These are phyloP conservation scores for Protomyctophum bolini DNA, from an alignment of 2,113 vertebrate species.

Conservation along the genomic window DNA sequence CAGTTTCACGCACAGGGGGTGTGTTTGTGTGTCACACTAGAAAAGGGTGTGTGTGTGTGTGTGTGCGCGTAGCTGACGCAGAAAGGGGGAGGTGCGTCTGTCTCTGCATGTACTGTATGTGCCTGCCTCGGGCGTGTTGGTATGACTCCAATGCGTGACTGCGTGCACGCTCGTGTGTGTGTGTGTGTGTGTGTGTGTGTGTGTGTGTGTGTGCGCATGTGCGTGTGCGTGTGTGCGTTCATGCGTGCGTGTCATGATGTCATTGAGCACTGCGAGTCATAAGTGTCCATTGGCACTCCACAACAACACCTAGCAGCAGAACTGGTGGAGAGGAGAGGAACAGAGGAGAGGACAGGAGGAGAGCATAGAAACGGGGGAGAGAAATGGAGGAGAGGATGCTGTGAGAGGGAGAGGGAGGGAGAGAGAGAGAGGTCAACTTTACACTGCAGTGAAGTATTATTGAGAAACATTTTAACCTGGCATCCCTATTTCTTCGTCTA, in stretches of 20 bases:
- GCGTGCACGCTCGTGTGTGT: background rate
- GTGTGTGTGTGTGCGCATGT: slow-evolving; percentile 9
- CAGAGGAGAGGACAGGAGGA: background rate
- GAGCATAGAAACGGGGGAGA: slow-evolving; percentile 13
- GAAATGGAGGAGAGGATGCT: background rate
- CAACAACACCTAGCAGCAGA: slow-evolving; percentile 57
- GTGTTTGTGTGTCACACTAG: background rate
- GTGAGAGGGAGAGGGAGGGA: background rate
- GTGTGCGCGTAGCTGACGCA: slow-evolving; percentile 15
- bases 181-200: background rate
- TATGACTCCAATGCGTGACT: background rate
- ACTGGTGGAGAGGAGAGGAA: slow-evolving; percentile 26
- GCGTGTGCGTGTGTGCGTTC: slow-evolving; percentile 21
- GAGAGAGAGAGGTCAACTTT: background rate
- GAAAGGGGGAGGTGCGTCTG: background rate
- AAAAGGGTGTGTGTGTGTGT: slow-evolving; percentile 1
- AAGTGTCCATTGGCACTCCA: slow-evolving; percentile 47
- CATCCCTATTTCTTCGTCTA: background rate
- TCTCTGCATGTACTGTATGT: background rate
- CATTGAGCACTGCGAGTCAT: slow-evolving; percentile 71
- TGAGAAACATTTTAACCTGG: background rate
- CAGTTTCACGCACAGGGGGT: slow-evolving; percentile 36
- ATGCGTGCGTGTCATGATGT: slow-evolving; percentile 62
- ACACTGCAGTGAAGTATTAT: background rate
- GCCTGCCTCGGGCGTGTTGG: background rate